A percentile compares a stretch with the other conserved stretches of the same genome.
Conservation (phyloP, 2,797 vertebrate species). For the Arremon aurantiirostris region DNA sequence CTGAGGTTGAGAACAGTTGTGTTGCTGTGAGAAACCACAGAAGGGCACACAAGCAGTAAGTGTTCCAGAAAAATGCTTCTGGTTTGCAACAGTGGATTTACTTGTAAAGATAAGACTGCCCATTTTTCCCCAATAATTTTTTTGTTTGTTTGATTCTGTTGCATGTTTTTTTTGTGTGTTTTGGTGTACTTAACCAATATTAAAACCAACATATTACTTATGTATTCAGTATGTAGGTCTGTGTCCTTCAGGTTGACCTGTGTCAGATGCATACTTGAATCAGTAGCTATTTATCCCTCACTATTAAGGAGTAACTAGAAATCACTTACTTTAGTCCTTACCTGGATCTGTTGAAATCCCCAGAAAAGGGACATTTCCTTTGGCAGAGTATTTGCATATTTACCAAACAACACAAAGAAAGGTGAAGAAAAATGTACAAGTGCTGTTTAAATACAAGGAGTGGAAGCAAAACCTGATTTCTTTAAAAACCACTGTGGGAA, state of each 20-base stretch:
- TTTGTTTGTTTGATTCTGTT: background rate
- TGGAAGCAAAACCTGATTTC: background rate
- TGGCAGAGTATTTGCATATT: background rate
- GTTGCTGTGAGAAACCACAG: background rate
- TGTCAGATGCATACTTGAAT: background rate
- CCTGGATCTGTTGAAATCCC: background rate
- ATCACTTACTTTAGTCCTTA: background rate
- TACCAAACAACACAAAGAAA: background rate
- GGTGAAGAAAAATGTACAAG: background rate
- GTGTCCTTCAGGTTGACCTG: background rate
- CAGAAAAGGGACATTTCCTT: background rate
- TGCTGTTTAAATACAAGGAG: background rate
- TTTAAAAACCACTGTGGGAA: background rate
- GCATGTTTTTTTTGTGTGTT: background rate
- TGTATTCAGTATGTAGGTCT: background rate
- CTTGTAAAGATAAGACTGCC: background rate
- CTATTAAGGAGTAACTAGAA: background rate
- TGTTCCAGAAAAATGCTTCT: background rate
- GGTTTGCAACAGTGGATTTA: background rate
- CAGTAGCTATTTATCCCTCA: background rate
- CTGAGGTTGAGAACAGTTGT: background rate
- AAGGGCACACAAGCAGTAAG: background rate
- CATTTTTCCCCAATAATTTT: rapidly evolving
- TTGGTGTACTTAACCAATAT: background rate
- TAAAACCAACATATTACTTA: background rate